A percentile compares a stretch with the other conserved stretches of the same genome.
These are phyloP conservation scores for Molossus molossus DNA, from an alignment of 2,797 vertebrate genomes.

Conservation along the genomic window DNA sequence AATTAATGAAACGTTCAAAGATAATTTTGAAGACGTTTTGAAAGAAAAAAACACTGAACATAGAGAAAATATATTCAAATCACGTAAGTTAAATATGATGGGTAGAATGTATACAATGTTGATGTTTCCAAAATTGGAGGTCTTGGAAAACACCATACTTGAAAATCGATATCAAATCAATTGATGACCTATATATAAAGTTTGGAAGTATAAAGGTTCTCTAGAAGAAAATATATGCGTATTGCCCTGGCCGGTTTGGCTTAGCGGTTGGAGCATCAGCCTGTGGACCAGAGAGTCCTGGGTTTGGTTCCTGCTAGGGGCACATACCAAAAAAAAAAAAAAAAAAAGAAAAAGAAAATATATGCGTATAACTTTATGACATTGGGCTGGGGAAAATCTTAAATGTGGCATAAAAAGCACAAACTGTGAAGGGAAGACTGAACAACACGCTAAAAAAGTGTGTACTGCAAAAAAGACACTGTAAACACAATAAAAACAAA, in stretches of 20 bases:
- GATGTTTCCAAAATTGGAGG: background rate
- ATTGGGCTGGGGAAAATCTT: background rate
- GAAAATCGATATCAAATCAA: slow-evolving; percentile 21
- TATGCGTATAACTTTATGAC: background rate
- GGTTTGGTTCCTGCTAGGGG: too few relatives aligned
- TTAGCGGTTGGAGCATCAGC: too few relatives aligned
- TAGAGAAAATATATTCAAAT: background rate
- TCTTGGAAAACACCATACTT: background rate
- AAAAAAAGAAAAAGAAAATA: background rate
- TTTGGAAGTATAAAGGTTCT: background rate
- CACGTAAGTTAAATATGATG: background rate
- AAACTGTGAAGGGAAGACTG: background rate
- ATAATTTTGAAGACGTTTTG: slow-evolving; percentile 21
- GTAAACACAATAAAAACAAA: background rate
- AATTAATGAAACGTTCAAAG: background rate
- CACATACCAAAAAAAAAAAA: too few relatives aligned
- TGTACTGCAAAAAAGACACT: background rate
- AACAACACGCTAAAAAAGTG: background rate
- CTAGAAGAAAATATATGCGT: slow-evolving; percentile 14
- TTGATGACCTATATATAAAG: background rate
- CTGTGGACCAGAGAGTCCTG: too few relatives aligned
- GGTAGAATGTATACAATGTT: background rate
- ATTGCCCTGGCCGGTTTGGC: too few relatives aligned
- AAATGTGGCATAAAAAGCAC: background rate
- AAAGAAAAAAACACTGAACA: background rate